A percentile compares a stretch with the other conserved stretches of the same genome.
These are phyloP conservation scores for Agriotes lineatus DNA, from an alignment of 2,888 invertebrate genomes.

Conservation along the genomic window DNA sequence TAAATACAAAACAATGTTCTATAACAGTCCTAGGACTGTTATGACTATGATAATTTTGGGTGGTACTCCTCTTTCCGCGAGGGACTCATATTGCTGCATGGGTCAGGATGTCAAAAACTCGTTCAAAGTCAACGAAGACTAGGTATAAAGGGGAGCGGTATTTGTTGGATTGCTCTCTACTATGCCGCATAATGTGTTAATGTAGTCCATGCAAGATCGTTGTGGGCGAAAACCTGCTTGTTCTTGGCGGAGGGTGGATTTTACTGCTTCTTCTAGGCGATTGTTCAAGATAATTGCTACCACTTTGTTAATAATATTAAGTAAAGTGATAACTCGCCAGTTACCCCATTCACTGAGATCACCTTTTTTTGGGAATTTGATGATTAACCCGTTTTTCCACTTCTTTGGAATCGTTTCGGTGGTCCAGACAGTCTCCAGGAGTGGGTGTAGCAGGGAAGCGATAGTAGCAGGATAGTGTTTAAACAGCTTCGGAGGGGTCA, in stretches of 20 bases:
- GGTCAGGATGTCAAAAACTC: neutral
- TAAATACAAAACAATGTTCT: no score
- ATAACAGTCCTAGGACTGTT: no score
- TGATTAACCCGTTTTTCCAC: no score
- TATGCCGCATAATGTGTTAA: neutral
- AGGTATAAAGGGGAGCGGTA: neutral
- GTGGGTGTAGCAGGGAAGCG: no score
- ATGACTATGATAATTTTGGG: no score
- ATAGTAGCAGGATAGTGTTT: neutral
- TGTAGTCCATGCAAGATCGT: neutral
- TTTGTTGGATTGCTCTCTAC: neutral
- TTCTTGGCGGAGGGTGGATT: neutral
- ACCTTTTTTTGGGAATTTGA: neutral
- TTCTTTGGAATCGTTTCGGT: neutral
- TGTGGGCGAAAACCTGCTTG: neutral
- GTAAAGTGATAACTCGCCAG: neutral
- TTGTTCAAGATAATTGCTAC: neutral
- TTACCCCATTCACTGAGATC: neutral
- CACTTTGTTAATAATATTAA: neutral
- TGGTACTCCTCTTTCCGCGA: neutral
- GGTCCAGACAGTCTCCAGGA: neutral
- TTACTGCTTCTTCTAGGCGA: neutral
- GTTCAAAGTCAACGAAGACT: no score
- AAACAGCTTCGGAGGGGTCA: neutral
- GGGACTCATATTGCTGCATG: neutral